phyloP scores from a whole-genome alignment of 2,113 vertebrate species.

The Lota lota region DNA sequence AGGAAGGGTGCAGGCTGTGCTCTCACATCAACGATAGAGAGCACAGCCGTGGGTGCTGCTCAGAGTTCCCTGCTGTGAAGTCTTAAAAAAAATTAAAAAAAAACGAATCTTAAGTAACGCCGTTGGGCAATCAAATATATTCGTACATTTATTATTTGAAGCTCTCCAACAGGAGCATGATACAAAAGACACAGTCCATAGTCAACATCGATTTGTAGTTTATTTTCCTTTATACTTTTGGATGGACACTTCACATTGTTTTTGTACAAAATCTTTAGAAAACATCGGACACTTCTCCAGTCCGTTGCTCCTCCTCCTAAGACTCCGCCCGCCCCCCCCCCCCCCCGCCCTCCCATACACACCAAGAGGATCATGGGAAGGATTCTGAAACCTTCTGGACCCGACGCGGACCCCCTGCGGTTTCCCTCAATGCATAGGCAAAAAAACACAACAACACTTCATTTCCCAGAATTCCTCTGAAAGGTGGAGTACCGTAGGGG shows the following conservation, averaged over 20 bases:
- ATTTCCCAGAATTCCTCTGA: background rate
- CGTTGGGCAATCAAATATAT: no score
- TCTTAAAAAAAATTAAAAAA: constrained; percentile 27
- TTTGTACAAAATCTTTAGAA: constrained; percentile 74
- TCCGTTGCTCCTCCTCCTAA: constrained; percentile 29
- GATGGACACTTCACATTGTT: constrained; percentile 67
- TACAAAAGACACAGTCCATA: no score
- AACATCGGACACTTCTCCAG: constrained; percentile 50
- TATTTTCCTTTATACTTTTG: constrained; percentile 62
- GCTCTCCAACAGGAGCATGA: no score
- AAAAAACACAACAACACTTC: constrained; percentile 17
- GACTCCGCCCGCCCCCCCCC: constrained; percentile 10
- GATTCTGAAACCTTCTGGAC: constrained; percentile 45
- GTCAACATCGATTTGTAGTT: constrained; percentile 64
- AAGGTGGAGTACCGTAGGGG: constrained; percentile 2
- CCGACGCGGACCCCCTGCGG: background rate
- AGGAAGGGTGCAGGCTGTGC: constrained; percentile 37
- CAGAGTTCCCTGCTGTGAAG: constrained; percentile 25
- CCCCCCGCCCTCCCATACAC: no score
- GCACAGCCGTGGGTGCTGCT: constrained; percentile 44
- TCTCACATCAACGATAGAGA: constrained; percentile 69
- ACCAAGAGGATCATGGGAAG: constrained; percentile 30
- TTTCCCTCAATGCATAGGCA: constrained; percentile 17
- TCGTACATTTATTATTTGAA: no score
- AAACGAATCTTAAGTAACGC: no score